phyloP scores from a whole-genome alignment of 2,888 invertebrate species.

The Drosophila rubida region DNA sequence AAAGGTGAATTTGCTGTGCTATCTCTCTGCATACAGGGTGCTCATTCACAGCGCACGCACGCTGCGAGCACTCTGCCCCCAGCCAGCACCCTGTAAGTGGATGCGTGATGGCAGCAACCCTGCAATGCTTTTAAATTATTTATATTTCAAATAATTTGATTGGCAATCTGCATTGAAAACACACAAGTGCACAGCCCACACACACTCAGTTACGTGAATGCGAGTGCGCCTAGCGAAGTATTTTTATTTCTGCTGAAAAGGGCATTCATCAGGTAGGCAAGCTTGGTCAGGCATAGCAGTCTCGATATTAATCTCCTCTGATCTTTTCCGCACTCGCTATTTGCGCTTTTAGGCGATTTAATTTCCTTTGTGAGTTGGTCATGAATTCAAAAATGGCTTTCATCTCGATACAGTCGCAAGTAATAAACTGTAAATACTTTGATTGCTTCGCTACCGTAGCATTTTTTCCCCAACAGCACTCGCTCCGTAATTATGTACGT shows the following conservation, averaged over 20 bases:
- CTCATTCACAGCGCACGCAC: not conserved
- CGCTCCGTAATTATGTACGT: constrained; percentile 55
- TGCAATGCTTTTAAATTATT: constrained; percentile 70
- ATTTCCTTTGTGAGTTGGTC: constrained; percentile 47
- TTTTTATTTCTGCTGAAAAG: not conserved
- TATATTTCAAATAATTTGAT: constrained; percentile 74
- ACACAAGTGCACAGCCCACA: not conserved
- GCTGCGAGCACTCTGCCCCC: not conserved
- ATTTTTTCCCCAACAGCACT: constrained; percentile 19
- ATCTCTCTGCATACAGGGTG: constrained; percentile 45
- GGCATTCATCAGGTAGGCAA: constrained; percentile 13
- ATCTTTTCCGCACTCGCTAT: not conserved
- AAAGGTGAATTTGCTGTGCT: constrained; percentile 46
- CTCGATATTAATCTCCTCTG: not conserved
- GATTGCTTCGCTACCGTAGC: constrained; percentile 46
- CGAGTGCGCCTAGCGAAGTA: not conserved
- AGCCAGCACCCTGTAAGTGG: constrained; percentile 23
- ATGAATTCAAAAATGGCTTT: constrained; percentile 34
- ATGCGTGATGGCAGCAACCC: constrained; percentile 1
- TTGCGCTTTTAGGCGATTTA: constrained; percentile 31
- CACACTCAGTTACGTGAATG: not conserved
- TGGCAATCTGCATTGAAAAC: constrained; percentile 59
- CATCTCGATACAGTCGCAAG: constrained; percentile 58
- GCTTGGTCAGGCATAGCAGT: constrained; percentile 13
- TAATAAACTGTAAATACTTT: constrained; percentile 64